Evolutionary conservation across 1,140 invertebrate species (phyloP), one percentile per base, ranked within the genome.

Genomic region (Mamestra configurata): DNA sequence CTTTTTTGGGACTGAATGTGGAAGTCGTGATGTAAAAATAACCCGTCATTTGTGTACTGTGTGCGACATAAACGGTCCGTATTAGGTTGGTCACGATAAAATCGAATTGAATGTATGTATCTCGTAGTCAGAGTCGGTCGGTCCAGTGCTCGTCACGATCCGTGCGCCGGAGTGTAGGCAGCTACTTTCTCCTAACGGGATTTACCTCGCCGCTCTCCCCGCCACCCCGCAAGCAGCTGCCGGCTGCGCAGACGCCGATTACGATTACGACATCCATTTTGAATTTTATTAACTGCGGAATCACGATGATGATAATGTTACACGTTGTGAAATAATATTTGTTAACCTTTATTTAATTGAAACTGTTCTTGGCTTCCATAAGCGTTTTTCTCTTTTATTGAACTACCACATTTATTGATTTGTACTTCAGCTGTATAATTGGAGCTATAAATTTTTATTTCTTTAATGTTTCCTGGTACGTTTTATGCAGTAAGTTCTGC

Each of bases 151-250:
- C 88, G 90, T 90, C 87, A 92, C 89, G 91, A 92, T 83, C 84
- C 81, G 79, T 84, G 88, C 85, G 85, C 88, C 82, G 77, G 84
- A 86, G 89, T 89, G 91, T 91, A 88, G 90, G 92, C 89, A 90
- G 88, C 91, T 92, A 94, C 93, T 94, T 94, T 94, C 93, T 93
- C 93, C 87, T 94, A 93, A 94, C 93, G 92, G 93, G 89, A 94
- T 88, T 83, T 81, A 72, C 79, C 82, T 76, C 87, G 66, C 84
- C 79, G 80, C 82, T 80, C 57, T 73, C 64, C 59, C 71, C 64
- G 68, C 83, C 57, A 71, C 64, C 59, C 71, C 64, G 68, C 83
- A 31, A 73, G 15, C 66, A 64, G 72, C 80, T 77, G 49, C 83
- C 80, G 79, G 81, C 82, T 82, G 79, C 81, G 79, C 89, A 82